phyloP scores from a whole-genome alignment of 2,797 vertebrate species.

The Eremophila alpestris region DNA sequence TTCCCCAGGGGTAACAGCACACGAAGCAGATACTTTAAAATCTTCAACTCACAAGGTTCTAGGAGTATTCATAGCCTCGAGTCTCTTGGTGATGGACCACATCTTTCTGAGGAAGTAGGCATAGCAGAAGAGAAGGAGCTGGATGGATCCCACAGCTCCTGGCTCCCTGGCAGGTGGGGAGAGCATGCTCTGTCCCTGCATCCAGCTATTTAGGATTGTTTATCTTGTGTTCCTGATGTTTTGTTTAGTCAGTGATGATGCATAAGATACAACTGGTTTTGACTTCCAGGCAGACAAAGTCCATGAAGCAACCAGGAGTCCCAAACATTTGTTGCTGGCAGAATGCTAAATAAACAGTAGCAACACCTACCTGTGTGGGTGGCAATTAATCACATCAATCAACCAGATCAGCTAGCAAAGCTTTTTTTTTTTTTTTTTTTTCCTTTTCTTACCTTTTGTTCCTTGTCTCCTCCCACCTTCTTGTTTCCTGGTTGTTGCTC shows the following conservation, averaged over 20 bases:
- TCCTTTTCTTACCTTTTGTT: constrained; percentile 37
- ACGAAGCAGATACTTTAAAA: background rate
- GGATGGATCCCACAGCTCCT: background rate
- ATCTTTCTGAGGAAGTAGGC: background rate
- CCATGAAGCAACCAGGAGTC: constrained; percentile 63
- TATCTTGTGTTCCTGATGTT: background rate
- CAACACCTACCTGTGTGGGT: constrained; percentile 64
- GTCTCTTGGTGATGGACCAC: background rate
- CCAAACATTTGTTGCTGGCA: constrained; percentile 51
- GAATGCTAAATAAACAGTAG: constrained; percentile 66
- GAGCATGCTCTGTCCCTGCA: background rate
- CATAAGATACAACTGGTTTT: constrained; percentile 30
- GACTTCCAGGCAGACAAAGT: constrained; percentile 44
- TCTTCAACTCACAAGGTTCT: background rate
- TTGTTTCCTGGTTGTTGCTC: constrained; percentile 1
- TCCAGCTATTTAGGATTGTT: background rate
- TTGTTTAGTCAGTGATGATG: constrained; percentile 33
- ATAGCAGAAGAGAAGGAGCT: background rate
- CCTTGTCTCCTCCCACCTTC: constrained; percentile 36
- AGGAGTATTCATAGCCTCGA: background rate
- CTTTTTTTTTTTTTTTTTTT: background rate
- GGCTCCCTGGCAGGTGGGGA: background rate
- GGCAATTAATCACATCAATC: constrained; percentile 68
- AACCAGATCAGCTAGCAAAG: constrained; percentile 45
- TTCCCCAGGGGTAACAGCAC: background rate